phyloP scores from a whole-genome alignment of 2,888 invertebrate species.

The Malachius bipustulatus region DNA sequence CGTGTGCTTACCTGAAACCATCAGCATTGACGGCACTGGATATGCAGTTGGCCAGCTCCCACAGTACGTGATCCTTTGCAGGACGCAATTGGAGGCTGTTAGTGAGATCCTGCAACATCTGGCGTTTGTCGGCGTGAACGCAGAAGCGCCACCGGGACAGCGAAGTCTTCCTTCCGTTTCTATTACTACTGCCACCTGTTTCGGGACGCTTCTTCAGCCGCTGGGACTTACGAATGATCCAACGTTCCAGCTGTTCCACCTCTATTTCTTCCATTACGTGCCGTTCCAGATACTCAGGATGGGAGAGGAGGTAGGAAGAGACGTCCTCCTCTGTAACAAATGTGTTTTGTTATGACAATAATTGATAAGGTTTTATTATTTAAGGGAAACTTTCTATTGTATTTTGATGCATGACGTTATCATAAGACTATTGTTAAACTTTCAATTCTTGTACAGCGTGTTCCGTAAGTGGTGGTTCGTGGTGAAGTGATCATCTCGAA shows the following conservation, averaged over 20 bases:
- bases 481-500: no score
- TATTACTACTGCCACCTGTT: constrained; percentile 21
- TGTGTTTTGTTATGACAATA: constrained; percentile 6
- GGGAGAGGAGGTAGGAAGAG: constrained; percentile 43
- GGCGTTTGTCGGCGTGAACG: constrained; percentile 51
- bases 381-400: no score
- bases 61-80: constrained; percentile 50
- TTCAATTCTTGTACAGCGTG: no score
- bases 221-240: constrained; percentile 48
- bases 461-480: no score
- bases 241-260: constrained; percentile 50
- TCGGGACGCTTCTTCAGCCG: constrained; percentile 36
- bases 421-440: no score
- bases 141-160: constrained; percentile 46
- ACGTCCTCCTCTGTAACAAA: constrained; percentile 35
- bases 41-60: constrained; percentile 55
- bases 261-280: constrained; percentile 52
- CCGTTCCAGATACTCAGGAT: constrained; percentile 53
- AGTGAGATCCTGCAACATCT: constrained; percentile 51
- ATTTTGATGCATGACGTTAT: no score
- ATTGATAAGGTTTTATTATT: no score
- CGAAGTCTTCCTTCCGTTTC: constrained; percentile 41
- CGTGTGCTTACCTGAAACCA: constrained; percentile 44
- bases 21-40: constrained; percentile 54
- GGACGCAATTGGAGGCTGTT: constrained; percentile 47